Evolutionary conservation across 2,888 invertebrate genomes (phyloP).

Genomic region (Hyppa rectilinea): DNA sequence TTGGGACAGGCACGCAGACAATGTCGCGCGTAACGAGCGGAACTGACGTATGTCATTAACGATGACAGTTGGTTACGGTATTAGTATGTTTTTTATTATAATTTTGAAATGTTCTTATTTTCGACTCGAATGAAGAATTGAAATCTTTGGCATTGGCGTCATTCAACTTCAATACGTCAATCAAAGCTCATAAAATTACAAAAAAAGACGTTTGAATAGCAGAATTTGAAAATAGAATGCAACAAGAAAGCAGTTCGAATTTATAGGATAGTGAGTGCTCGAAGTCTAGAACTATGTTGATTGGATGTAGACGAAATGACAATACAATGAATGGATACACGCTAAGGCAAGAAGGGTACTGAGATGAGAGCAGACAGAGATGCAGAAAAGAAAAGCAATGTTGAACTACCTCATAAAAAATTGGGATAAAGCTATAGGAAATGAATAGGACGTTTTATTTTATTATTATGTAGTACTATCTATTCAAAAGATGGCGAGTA

Average conservation of each 20-base stretch:
- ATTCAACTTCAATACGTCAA: slow-evolving; percentile 26
- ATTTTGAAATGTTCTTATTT: background rate
- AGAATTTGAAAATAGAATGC: slow-evolving; percentile 8
- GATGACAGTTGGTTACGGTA: slow-evolving; percentile 35
- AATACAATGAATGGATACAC: background rate
- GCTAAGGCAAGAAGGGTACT: background rate
- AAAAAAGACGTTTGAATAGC: background rate
- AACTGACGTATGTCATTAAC: slow-evolving; percentile 45
- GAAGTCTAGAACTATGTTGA: background rate
- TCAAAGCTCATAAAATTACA: background rate
- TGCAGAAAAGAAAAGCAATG: too few species aligned
- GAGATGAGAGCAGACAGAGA: background rate
- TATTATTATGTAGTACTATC: too few species aligned
- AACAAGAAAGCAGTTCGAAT: slow-evolving; percentile 3
- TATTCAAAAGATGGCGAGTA: too few species aligned
- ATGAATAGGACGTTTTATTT: too few species aligned
- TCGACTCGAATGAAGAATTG: background rate
- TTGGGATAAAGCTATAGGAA: too few species aligned
- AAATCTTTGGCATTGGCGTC: background rate
- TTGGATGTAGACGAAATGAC: background rate
- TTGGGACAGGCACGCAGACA: slow-evolving; percentile 47
- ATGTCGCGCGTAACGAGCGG: slow-evolving; percentile 46
- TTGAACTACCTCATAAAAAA: too few species aligned
- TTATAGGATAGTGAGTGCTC: background rate
- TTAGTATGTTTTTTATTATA: slow-evolving; percentile 21